These are phyloP conservation scores for Vireo griseus DNA, from an alignment of 2,797 vertebrate genomes.

Conservation along the genomic window DNA sequence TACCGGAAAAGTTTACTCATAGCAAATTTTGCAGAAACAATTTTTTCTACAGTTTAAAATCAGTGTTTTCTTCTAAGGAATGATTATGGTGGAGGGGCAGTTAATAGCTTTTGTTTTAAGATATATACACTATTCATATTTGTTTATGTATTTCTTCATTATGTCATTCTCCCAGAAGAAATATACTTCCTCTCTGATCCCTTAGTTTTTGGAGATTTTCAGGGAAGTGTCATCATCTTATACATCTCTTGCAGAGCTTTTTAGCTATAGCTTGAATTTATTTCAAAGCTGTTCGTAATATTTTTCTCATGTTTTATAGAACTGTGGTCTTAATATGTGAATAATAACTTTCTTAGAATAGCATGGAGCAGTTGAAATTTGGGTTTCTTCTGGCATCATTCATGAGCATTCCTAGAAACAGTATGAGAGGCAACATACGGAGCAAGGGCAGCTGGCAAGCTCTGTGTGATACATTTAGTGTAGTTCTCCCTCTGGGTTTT, in stretches of 20 bases:
- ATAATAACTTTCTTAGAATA: neutral
- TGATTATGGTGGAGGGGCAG: neutral
- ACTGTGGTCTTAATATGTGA: neutral
- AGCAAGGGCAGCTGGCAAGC: neutral
- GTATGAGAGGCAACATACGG: rapidly evolving
- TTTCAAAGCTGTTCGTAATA: neutral
- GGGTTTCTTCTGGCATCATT: neutral
- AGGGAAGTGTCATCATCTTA: neutral
- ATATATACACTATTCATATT: neutral
- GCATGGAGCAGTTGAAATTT: neutral
- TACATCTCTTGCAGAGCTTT: neutral
- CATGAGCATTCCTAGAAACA: neutral
- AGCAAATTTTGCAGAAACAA: neutral
- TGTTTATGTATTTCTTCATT: neutral
- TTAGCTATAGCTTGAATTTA: neutral
- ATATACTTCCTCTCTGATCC: neutral
- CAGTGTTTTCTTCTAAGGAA: neutral
- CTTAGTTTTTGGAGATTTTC: neutral
- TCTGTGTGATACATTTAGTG: neutral
- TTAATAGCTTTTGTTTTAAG: neutral
- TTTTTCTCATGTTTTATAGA: neutral
- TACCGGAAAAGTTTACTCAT: neutral
- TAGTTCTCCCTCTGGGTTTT: neutral
- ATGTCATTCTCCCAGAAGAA: neutral
- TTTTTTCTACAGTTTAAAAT: neutral